A percentile compares a stretch with the other conserved stretches of the same genome.
Conservation (phyloP, 2,888 invertebrate genomes). For the Harpagoxenus sublaevis region DNA sequence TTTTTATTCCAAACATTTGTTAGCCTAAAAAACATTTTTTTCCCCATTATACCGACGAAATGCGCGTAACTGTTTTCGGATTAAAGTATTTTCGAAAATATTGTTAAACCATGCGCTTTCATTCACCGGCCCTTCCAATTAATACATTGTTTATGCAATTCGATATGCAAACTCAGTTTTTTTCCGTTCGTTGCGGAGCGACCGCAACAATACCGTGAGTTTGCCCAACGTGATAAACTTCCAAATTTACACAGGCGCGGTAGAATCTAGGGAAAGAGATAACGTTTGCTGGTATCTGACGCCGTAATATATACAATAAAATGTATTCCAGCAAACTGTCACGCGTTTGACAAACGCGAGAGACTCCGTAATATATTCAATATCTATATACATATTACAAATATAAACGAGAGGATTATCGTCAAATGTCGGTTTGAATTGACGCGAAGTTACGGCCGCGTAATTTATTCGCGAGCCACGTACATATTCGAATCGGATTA, state of each 20-base stretch:
- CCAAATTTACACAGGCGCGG: slow-evolving; percentile 54
- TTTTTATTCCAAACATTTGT: slow-evolving; percentile 42
- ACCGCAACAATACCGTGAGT: slow-evolving; percentile 56
- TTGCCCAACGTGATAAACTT: slow-evolving; percentile 56
- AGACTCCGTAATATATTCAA: slow-evolving; percentile 46
- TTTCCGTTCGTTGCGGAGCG: slow-evolving; percentile 29
- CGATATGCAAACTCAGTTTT: slow-evolving; percentile 53
- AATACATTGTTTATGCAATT: slow-evolving; percentile 58
- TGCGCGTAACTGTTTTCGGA: background rate
- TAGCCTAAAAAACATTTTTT: slow-evolving; percentile 16
- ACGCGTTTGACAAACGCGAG: slow-evolving; percentile 47
- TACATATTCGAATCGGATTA: background rate
- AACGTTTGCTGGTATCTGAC: slow-evolving; percentile 43
- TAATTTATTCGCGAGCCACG: slow-evolving; percentile 18
- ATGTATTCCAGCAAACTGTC: slow-evolving; percentile 55
- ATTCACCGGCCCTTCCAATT: slow-evolving; percentile 52
- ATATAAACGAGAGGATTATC: slow-evolving; percentile 28
- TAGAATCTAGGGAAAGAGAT: slow-evolving; percentile 51
- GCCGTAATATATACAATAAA: slow-evolving; percentile 57
- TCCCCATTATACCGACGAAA: slow-evolving; percentile 14
- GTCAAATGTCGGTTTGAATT: slow-evolving; percentile 37
- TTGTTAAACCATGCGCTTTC: slow-evolving; percentile 54
- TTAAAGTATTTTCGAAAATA: slow-evolving; percentile 52
- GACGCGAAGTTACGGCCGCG: slow-evolving; percentile 6
- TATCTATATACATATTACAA: slow-evolving; percentile 40